phyloP scores from a whole-genome alignment of 2,797 vertebrate species.

The Thalassophryne amazonica region DNA sequence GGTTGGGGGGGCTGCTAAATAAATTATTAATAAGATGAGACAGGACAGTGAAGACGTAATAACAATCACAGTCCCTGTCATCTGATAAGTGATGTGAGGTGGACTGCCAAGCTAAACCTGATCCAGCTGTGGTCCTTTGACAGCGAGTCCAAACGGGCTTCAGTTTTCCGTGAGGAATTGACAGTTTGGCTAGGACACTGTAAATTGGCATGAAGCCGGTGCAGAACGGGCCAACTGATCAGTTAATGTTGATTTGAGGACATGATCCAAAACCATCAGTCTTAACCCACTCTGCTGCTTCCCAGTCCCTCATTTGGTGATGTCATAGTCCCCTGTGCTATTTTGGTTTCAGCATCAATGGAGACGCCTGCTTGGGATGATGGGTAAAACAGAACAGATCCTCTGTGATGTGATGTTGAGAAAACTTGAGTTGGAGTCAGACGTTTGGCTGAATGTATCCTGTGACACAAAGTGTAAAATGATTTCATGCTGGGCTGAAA shows the following conservation, averaged over 20 bases:
- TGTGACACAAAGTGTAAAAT: not conserved
- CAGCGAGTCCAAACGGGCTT: constrained; percentile 6
- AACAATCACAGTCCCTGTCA: constrained; percentile 3
- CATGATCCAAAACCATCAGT: constrained; percentile 17
- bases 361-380: not conserved
- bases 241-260: constrained; percentile 2
- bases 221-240: constrained; percentile 1
- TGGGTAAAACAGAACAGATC: not conserved
- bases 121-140: constrained; percentile 11
- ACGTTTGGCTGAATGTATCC: not conserved
- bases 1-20: not conserved
- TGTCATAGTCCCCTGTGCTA: constrained; percentile 1
- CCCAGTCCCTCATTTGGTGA: not conserved
- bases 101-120: constrained; percentile 7
- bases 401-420: not conserved
- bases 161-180: not conserved
- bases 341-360: not conserved
- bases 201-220: not conserved
- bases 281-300: not conserved
- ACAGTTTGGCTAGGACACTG: not conserved
- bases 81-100: not conserved
- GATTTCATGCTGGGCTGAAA: not conserved
- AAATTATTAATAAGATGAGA: no score
- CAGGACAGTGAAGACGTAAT: no score
- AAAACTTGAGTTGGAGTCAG: not conserved